These are phyloP conservation scores for Drosophila ogumai DNA, from an alignment of 1,140 invertebrate species.

Conservation along the genomic window DNA sequence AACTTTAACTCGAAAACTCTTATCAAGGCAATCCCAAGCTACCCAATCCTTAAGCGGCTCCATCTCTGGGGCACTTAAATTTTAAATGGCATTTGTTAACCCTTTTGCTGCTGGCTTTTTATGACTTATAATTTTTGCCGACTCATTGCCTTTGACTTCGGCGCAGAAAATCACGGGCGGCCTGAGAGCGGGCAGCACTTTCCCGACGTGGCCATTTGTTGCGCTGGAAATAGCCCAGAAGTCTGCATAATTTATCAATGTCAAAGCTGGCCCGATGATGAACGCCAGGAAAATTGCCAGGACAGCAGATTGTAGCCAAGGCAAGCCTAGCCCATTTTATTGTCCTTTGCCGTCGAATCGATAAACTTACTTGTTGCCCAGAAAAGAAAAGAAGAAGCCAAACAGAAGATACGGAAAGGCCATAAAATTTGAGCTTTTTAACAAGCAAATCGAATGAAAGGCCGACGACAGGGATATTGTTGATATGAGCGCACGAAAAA, in stretches of 20 bases:
- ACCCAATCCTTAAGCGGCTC: slow-evolving; percentile 44
- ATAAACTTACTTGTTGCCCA: slow-evolving; percentile 73
- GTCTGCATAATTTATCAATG: slow-evolving; percentile 78
- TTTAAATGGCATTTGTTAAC: slow-evolving; percentile 75
- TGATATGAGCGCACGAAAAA: slow-evolving; percentile 47
- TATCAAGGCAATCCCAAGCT: slow-evolving; percentile 33
- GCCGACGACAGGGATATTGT: slow-evolving; percentile 58
- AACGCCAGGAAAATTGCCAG: slow-evolving; percentile 61
- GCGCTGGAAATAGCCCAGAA: slow-evolving; percentile 33
- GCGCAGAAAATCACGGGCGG: slow-evolving; percentile 27
- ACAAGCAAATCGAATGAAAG: slow-evolving; percentile 81
- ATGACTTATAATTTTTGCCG: slow-evolving; percentile 81
- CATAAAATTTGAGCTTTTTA: slow-evolving; percentile 83
- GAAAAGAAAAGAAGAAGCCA: slow-evolving; percentile 16
- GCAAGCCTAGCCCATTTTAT: slow-evolving; percentile 17
- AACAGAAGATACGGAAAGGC: slow-evolving; percentile 49
- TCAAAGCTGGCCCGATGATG: slow-evolving; percentile 73
- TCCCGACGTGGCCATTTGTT: slow-evolving; percentile 62
- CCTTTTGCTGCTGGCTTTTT: slow-evolving; percentile 56
- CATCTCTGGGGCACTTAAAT: slow-evolving; percentile 67
- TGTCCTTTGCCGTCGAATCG: slow-evolving; percentile 54
- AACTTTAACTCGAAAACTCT: slow-evolving; percentile 38
- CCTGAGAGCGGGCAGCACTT: slow-evolving; percentile 15
- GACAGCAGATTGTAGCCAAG: slow-evolving; percentile 70
- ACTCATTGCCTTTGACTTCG: slow-evolving; percentile 69